Base-by-base conservation (phyloP, 2,797 vertebrate species). In the Sternotherus odoratus region DNA sequence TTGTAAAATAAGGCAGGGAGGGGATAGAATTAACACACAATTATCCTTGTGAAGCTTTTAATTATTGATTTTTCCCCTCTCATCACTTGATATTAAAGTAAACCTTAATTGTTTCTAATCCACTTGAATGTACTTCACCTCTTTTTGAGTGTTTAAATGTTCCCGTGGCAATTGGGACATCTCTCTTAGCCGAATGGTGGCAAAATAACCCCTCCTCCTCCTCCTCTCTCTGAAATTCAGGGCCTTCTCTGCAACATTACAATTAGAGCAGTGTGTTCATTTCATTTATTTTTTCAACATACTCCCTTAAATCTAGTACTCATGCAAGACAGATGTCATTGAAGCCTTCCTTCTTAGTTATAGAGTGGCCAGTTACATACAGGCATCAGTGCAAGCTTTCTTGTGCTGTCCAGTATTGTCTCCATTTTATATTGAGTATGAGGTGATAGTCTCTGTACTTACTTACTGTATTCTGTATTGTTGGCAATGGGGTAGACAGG, bases 41-140 rank as follows among this genome's bases (percentile, higher is more conserved):
- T 97, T 96, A 96, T 81, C 89, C 89, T 75, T 48, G 93, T 92
- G 91, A 94, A 90, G 91, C 82, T 93, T 93, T 91, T 94, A 91
- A 95, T 97, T 95, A 85, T 84, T 84, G 30, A 94, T 92, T 94
- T 72, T 43, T 36, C 10, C 46, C 72, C 96, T 85, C 83, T 91
- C 57, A 83, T 89, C 82, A 24, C 91, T 95, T 26, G 91, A 83
- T 89, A 88, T 88, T 97, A 87, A 97, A 97, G 96, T 97, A 91
- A 83, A 85, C 79, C 79, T 89, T 95, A 88, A 89, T 96, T 93
- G 88, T 95, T 96, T 95, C 86, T 94, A 94, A 83, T 96, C 89
- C 86, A 85, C 82, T 43, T 56, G 77, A 83, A 82, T 95, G 79
- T 87, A 82, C 95, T 96, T 96, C 93, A 94, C 30, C 82, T 94